These are phyloP conservation scores for Panopea generosa DNA, from an alignment of 2,888 invertebrate genomes.

Conservation along the genomic window DNA sequence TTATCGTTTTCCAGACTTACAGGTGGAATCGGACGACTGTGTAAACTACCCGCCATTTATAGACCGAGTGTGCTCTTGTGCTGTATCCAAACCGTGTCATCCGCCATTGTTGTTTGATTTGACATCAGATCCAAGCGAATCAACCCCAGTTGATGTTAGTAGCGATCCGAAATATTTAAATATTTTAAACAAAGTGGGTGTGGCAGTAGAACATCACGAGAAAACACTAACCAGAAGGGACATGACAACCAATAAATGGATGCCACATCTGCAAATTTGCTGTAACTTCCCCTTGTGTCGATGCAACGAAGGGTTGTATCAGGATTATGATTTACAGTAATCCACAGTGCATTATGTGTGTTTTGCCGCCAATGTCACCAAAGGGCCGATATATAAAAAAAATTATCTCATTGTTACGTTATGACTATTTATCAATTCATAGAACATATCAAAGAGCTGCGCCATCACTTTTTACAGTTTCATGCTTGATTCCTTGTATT, in stretches of 20 bases:
- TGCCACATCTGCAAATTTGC: constrained; percentile 27
- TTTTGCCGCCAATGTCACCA: too few relatives aligned
- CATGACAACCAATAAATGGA: constrained; percentile 21
- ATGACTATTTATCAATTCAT: too few relatives aligned
- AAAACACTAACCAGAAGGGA: constrained; percentile 12
- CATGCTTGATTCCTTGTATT: too few relatives aligned
- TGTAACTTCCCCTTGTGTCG: constrained; percentile 35
- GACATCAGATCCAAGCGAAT: constrained; percentile 31
- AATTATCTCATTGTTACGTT: too few relatives aligned
- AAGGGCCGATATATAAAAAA: too few relatives aligned
- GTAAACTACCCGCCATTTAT: constrained; percentile 11
- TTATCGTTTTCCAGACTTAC: constrained; percentile 14
- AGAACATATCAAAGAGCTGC: too few relatives aligned
- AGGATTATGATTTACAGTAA: too few relatives aligned
- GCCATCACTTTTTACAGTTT: too few relatives aligned
- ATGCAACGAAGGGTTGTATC: constrained; percentile 26
- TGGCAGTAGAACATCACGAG: constrained; percentile 10
- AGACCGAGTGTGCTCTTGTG: constrained; percentile 9
- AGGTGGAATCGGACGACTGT: constrained; percentile 5
- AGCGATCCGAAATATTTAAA: not conserved
- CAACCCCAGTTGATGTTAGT: constrained; percentile 5
- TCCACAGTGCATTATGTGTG: too few relatives aligned
- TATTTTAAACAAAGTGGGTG: not conserved
- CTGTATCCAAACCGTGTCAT: constrained; percentile 8
- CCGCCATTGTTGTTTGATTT: constrained; percentile 30